A percentile compares a stretch with the other conserved stretches of the same genome.
These are phyloP conservation scores for Axinella damicornis DNA, from an alignment of 37 sponge, comb jelly and placozoan genomes.

Conservation along the genomic window DNA sequence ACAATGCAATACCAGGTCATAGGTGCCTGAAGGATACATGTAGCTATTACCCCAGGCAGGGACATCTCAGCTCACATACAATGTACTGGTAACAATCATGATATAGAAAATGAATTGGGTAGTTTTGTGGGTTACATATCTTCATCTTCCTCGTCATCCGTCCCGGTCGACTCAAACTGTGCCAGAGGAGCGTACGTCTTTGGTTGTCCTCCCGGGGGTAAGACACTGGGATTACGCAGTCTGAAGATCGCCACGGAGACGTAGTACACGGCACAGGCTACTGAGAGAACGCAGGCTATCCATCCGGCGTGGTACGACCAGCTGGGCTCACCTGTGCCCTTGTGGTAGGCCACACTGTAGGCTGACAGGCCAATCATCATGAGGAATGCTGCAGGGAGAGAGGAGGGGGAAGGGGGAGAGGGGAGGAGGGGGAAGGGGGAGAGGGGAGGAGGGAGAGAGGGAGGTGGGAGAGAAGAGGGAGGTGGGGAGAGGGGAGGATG, in stretches of 20 bases:
- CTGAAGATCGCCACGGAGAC: conserved; percentile 38
- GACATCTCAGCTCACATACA: background rate
- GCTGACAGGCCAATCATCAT: conserved; percentile 50
- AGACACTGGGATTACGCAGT: background rate
- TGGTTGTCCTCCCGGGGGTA: background rate
- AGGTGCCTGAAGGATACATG: too few species aligned
- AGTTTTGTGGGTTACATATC: background rate
- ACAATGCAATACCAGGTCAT: too few species aligned
- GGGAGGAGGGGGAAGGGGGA: background rate
- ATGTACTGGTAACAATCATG: background rate
- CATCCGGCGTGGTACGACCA: conserved; percentile 81
- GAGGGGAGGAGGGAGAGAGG: background rate
- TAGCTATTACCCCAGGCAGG: too few species aligned
- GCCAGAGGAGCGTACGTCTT: conserved; percentile 43
- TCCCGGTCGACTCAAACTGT: conserved; percentile 28
- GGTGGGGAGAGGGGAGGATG: background rate
- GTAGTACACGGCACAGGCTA: conserved; percentile 47
- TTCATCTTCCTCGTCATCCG: conserved; percentile 20
- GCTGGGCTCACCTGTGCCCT: background rate
- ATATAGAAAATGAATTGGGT: background rate
- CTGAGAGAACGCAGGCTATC: conserved; percentile 54
- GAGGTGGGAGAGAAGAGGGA: background rate
- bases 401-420: background rate
- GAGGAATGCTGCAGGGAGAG: conserved; percentile 11
- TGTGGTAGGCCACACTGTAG: conserved; percentile 18